Evolutionary conservation across 2,888 invertebrate species (phyloP), one percentile per base, ranked within the genome.

Genomic region (Phrixothrix hirtus): DNA sequence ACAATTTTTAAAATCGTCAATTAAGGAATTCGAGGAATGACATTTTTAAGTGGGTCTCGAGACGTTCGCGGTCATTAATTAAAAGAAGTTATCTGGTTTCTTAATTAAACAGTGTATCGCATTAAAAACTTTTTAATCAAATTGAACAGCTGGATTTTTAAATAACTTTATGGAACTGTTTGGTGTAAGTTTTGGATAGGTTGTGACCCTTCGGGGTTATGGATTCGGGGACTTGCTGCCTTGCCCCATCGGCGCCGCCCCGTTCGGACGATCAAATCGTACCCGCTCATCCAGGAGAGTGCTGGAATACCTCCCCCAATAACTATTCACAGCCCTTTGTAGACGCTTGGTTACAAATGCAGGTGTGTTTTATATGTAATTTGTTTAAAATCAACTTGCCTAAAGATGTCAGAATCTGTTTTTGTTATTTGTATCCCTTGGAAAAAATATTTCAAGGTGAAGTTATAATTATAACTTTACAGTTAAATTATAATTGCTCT

Each of bases 251-350:
- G 72, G 72, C 71, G 63, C 66, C 69, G 55, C 64, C 68, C 54
- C 70, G 66, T 75, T 77, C 31, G 71, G 79, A 63, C 75, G 72
- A 72, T 59, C 73, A 74, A 61, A 73, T 73, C 53, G 73, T 73
- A 31, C 73, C 73, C 45, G 73, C 73, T 21, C 73, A 73, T 65
- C 70, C 70, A 30, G 66, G 62, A 67, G 75, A 65, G 61, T 77
- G 68, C 76, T 81, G 71, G 76, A 78, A 63, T 75, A 77, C 61
- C 73, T 65, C 63, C 77, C 78, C 53, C 37, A 66, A 58, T 49
- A 60, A 62, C 42, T 63, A 64, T 38, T 62, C 67, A 31, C 71
- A 72, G 57, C 69, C 58, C 75, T 79, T 56, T 76, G 72, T 42
- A 75, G 77, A 61, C 79, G 72, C 66, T 46, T 73, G 73, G 73